Evolutionary conservation across 2,797 vertebrate genomes (phyloP).

Genomic region (Poeciliopsis infans): DNA sequence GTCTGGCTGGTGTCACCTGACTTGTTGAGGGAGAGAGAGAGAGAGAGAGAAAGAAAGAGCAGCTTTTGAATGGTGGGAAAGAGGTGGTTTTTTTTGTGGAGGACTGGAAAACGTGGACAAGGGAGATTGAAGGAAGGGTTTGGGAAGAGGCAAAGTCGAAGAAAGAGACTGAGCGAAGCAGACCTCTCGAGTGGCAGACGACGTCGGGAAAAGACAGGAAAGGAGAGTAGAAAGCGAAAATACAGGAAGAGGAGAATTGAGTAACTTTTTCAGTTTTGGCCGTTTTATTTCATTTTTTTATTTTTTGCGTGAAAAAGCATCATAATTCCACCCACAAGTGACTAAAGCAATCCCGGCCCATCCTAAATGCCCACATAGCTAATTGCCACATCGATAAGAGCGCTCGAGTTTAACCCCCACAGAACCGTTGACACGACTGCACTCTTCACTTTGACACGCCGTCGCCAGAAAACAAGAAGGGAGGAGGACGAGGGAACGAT

Average conservation of each 20-base stretch:
- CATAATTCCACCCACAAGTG: constrained; percentile 55
- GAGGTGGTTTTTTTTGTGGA: constrained; percentile 41
- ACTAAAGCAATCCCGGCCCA: constrained; percentile 40
- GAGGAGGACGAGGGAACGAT: constrained; percentile 23
- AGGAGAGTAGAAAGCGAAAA: constrained; percentile 5
- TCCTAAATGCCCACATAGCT: constrained; percentile 48
- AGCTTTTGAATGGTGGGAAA: constrained; percentile 62
- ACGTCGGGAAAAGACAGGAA: constrained; percentile 25
- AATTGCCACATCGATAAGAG: constrained; percentile 64
- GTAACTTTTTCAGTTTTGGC: constrained; percentile 16
- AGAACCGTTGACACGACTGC: constrained; percentile 28
- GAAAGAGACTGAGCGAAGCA: constrained; percentile 21
- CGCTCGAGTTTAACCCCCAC: constrained; percentile 67
- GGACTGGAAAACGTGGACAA: constrained; percentile 63
- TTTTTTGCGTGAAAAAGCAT: constrained; percentile 49
- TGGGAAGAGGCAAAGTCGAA: constrained; percentile 53
- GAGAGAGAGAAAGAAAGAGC: constrained; percentile 34
- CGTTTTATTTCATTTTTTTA: constrained; percentile 27
- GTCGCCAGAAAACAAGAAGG: constrained; percentile 44
- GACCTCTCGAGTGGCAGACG: constrained; percentile 20
- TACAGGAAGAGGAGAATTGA: background rate
- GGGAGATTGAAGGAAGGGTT: constrained; percentile 64
- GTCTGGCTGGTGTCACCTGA: constrained; percentile 88
- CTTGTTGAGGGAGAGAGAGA: constrained; percentile 50
- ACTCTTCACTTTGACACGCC: constrained; percentile 46